These are phyloP conservation scores for Lacanobia wlatinum DNA, from an alignment of 2,888 invertebrate genomes.

Conservation along the genomic window DNA sequence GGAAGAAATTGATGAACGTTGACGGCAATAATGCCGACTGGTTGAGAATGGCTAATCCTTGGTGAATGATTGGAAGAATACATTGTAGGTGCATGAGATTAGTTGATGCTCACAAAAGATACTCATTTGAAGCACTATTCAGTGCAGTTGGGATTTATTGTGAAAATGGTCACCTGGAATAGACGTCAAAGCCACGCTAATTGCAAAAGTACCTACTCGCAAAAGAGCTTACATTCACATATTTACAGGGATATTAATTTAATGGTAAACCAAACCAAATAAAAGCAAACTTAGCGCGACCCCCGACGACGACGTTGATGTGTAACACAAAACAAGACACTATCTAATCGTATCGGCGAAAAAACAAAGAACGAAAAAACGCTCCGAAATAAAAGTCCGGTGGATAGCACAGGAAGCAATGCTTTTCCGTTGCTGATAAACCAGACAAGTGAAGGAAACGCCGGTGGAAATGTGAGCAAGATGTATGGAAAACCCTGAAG, in stretches of 20 bases:
- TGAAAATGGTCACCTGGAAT: not conserved
- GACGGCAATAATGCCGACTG: constrained; percentile 58
- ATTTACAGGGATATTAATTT: not conserved
- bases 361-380: constrained; percentile 69
- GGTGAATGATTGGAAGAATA: constrained; percentile 65
- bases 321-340: constrained; percentile 71
- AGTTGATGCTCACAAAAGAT: not conserved
- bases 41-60: constrained; percentile 69
- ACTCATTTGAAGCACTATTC: not conserved
- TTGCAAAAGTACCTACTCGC: not conserved
- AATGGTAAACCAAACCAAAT: constrained; percentile 9
- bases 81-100: not conserved
- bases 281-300: constrained; percentile 17
- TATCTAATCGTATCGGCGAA: constrained; percentile 72
- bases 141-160: not conserved
- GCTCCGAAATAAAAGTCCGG: constrained; percentile 75
- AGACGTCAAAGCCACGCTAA: not conserved
- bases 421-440: constrained; percentile 84
- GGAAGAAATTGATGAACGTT: constrained; percentile 71
- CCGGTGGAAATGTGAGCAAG: constrained; percentile 79
- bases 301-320: constrained; percentile 58
- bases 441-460: constrained; percentile 87
- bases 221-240: not conserved
- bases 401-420: constrained; percentile 86
- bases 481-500: constrained; percentile 81